These are phyloP conservation scores for Leucopsar rothschildi DNA, from an alignment of 2,113 vertebrate genomes.

Conservation along the genomic window DNA sequence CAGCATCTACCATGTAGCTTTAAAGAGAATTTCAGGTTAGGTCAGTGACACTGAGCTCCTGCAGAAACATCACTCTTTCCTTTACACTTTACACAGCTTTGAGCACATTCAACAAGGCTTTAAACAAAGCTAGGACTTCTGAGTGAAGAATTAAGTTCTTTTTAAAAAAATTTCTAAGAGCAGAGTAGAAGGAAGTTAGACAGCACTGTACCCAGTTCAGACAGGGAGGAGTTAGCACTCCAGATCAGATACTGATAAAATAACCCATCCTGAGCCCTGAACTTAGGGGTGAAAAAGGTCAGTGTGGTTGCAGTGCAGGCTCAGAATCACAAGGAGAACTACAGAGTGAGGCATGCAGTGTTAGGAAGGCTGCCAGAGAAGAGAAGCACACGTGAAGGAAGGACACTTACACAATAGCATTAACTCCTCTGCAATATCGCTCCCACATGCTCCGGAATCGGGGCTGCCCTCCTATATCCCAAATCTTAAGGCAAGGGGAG, in stretches of 20 bases:
- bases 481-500: constrained; percentile 80
- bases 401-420: constrained; percentile 94
- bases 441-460: constrained; percentile 99
- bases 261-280: background rate
- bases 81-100: background rate
- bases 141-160: background rate
- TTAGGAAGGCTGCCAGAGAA: background rate
- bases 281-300: background rate
- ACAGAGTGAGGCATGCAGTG: background rate
- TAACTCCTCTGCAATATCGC: constrained; percentile 96
- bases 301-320: background rate
- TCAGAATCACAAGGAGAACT: background rate
- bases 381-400: background rate
- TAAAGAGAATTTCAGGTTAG: constrained; percentile 31
- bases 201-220: background rate
- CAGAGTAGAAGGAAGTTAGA: background rate
- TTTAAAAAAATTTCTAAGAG: background rate
- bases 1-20: constrained; percentile 99
- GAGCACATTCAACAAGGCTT: background rate
- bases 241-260: background rate
- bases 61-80: background rate
- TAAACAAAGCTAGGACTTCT: background rate
- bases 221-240: background rate
- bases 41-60: background rate
- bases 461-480: constrained; percentile 99